Percentiles rank a stretch among this genome's conserved stretches.
phyloP scores from a whole-genome alignment of 2,113 vertebrate species.

The Silurus glanis region DNA sequence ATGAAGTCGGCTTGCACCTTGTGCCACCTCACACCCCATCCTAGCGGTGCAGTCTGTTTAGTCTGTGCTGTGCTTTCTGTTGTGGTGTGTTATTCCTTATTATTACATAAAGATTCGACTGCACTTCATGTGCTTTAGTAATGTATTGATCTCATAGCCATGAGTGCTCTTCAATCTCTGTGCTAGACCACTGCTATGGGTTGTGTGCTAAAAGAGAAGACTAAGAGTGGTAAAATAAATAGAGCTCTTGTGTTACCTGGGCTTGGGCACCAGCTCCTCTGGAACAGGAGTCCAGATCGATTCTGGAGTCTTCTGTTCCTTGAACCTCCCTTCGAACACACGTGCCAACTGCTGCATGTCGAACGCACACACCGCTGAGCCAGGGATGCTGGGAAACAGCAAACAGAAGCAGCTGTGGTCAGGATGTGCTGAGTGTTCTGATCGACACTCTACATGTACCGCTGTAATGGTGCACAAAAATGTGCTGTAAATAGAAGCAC shows the following conservation, averaged over 20 bases:
- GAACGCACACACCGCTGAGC: constrained; percentile 92
- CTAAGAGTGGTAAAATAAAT: background rate
- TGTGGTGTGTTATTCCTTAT: background rate
- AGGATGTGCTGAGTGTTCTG: constrained; percentile 36
- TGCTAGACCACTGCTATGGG: background rate
- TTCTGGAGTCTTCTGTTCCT: constrained; percentile 93
- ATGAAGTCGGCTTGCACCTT: background rate
- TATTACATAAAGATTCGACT: background rate
- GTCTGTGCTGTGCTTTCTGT: too few species aligned
- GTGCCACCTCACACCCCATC: background rate
- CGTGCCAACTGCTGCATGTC: constrained; percentile 92
- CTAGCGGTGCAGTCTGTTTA: background rate
- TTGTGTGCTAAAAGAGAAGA: background rate
- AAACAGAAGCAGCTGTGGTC: constrained; percentile 42
- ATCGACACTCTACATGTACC: constrained; percentile 14
- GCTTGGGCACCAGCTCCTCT: constrained; percentile 88
- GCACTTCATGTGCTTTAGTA: background rate
- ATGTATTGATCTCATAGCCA: background rate
- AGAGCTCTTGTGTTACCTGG: constrained; percentile 74
- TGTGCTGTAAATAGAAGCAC: background rate
- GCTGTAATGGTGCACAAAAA: background rate
- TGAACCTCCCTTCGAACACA: constrained; percentile 91
- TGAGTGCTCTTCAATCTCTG: background rate
- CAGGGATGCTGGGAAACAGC: constrained; percentile 80
- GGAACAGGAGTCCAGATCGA: constrained; percentile 95